These are phyloP conservation scores for Drosophila birchii DNA, from an alignment of 2,888 invertebrate genomes.

Conservation along the genomic window DNA sequence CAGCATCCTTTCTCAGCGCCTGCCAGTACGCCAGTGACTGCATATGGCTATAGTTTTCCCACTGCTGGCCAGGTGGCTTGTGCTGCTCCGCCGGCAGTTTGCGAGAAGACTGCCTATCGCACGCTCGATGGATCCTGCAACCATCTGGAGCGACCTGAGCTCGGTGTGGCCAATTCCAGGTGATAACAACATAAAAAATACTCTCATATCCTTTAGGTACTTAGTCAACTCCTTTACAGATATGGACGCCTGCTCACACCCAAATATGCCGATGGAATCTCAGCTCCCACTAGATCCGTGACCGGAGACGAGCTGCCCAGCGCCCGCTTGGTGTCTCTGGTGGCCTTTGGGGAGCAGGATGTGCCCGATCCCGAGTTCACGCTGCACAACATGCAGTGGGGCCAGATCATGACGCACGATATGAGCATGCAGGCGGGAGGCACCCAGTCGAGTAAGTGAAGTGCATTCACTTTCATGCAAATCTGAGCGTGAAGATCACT, in stretches of 20 bases:
- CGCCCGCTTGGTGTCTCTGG: constrained; percentile 89
- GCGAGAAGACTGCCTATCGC: constrained; percentile 86
- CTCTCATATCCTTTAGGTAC: neutral
- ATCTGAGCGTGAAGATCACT: constrained; percentile 4
- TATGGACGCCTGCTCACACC: constrained; percentile 85
- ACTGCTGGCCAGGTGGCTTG: constrained; percentile 73
- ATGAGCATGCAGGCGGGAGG: constrained; percentile 85
- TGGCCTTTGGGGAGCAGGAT: constrained; percentile 89
- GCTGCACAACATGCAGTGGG: constrained; percentile 89
- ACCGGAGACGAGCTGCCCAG: constrained; percentile 89
- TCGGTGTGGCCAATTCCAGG: constrained; percentile 90
- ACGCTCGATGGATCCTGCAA: constrained; percentile 97
- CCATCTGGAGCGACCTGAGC: constrained; percentile 92
- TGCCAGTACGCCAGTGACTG: constrained; percentile 15
- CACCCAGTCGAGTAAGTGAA: constrained; percentile 90
- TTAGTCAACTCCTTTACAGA: constrained; percentile 51
- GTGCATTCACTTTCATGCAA: constrained; percentile 66
- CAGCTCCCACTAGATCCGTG: constrained; percentile 87
- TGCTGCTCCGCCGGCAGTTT: constrained; percentile 75
- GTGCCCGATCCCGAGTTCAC: constrained; percentile 90
- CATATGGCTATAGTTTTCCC: constrained; percentile 73
- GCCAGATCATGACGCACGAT: constrained; percentile 87
- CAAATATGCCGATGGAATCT: constrained; percentile 85
- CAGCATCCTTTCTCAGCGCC: constrained; percentile 70
- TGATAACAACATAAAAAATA: neutral